Percentiles rank a stretch among this genome's conserved stretches.
Conservation (phyloP, 2,797 vertebrate species). For the Oryzias sinensis region DNA sequence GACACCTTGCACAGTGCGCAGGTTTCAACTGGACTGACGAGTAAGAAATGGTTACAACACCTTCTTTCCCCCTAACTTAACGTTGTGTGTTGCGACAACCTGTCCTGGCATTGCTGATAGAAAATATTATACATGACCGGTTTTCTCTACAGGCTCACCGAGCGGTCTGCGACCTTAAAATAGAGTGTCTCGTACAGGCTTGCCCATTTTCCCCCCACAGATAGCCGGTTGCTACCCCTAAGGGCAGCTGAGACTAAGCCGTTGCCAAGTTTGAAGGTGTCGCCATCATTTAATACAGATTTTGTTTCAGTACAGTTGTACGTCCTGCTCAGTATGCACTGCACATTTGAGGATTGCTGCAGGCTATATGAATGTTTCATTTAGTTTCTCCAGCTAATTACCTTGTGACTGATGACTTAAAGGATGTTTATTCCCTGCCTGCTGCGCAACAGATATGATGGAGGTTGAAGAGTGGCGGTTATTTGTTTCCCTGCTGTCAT, state of each 20-base stretch:
- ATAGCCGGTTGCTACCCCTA: too few species aligned
- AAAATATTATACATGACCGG: too few species aligned
- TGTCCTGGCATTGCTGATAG: too few species aligned
- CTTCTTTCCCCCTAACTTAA: too few species aligned
- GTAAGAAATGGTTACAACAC: too few species aligned
- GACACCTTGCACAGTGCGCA: too few species aligned
- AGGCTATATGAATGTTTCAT: constrained; percentile 67
- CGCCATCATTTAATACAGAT: constrained; percentile 68
- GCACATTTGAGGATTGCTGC: constrained; percentile 54
- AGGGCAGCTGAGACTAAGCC: constrained; percentile 17
- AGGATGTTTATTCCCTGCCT: constrained; percentile 53
- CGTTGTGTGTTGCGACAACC: too few species aligned
- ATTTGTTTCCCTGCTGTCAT: constrained; percentile 18
- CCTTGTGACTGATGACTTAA: constrained; percentile 64
- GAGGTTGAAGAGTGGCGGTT: constrained; percentile 11
- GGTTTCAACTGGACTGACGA: too few species aligned
- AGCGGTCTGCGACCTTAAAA: too few species aligned
- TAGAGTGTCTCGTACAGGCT: too few species aligned
- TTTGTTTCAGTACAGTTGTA: constrained; percentile 50
- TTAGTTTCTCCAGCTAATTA: constrained; percentile 63
- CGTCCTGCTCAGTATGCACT: constrained; percentile 47
- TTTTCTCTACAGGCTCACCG: too few species aligned
- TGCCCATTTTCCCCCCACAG: too few species aligned
- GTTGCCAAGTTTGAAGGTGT: constrained; percentile 59
- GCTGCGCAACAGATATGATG: constrained; percentile 16